Base-by-base conservation (phyloP, 2,888 invertebrate species). In the Metopia argyrocephala region DNA sequence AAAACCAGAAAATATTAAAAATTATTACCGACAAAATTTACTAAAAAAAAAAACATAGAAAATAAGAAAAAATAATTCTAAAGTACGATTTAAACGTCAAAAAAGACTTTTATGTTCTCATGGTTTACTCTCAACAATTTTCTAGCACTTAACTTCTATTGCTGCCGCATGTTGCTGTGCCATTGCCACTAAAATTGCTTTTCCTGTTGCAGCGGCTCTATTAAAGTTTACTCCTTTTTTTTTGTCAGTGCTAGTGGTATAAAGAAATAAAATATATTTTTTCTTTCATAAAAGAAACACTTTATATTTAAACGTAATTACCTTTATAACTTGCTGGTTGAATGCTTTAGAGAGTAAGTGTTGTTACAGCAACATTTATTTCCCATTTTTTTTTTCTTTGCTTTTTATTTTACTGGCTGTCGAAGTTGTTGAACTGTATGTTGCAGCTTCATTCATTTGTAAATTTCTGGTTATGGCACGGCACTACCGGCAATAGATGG, bases 281-380 rank as follows among this genome's bases (percentile, higher is more conserved):
- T 76, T 62, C 25, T 38, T 50, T 38, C 64, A 27, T 15, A 54
- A 62, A 69, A 64, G 48, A 56, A 76, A 76, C 64, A 76, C 70
- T 75, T 75, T 75, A 68, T 56, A 76, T 76, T 80, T 76, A 66
- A 61, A 79, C 59, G 75, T 75, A 79, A 79, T 79, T 76, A 79
- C 79, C 70, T 79, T 70, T 62, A 64, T 64, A 76, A 76, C 70
- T 76, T 57, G 70, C 65, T 70, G 57, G 61, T 25, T 68, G 68
- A 76, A 52, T 76, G 27, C 23, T 48, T 45, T 54, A 2, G 68
- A 61, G 50, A 61, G 70, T 31, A 45, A 56, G 21, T 48, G 54
- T 31, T 54, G 28, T n/a, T n/a, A n/a, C 48, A 70, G 59, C 31
- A 25, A 69, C 27, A 48, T 70, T 57, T 76, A 15, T 66, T 38